Evolutionary conservation across 37 sponge, comb jelly and placozoan species (phyloP).

Genomic region (Aphrocallistes beatrix): DNA sequence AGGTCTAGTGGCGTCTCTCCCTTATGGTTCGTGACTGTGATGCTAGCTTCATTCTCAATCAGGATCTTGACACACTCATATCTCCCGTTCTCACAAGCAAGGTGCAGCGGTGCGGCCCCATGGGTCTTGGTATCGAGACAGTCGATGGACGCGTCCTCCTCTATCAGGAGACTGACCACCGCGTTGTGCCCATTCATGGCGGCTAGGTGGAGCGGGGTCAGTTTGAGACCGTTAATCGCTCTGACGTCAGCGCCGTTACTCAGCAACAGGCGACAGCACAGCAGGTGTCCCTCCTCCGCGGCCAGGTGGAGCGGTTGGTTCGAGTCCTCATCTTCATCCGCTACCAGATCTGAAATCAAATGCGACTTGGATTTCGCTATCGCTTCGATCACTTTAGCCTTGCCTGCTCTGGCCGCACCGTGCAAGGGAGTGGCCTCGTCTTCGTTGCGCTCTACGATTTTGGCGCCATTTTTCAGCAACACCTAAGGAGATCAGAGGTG

Average conservation of each 20-base stretch:
- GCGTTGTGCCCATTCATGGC: background rate
- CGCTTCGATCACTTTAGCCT: background rate
- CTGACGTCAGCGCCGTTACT: conserved; percentile 49
- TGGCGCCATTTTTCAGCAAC: background rate
- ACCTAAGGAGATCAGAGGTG: background rate
- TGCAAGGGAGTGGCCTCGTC: conserved; percentile 1
- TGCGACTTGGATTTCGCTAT: background rate
- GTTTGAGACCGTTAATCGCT: conserved; percentile 30
- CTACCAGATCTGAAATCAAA: conserved; percentile 23
- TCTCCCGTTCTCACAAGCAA: conserved; percentile 64
- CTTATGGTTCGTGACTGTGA: conserved; percentile 18
- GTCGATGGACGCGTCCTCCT: background rate
- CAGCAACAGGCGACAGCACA: conserved; percentile 40
- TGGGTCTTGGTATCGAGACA: background rate
- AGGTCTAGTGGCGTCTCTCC: conserved; percentile 60
- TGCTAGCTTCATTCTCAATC: conserved; percentile 48
- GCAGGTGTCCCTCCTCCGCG: conserved; percentile 50
- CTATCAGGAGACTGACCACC: background rate
- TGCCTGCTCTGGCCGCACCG: background rate
- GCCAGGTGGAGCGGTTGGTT: conserved; percentile 90
- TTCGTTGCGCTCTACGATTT: background rate
- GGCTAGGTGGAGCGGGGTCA: background rate
- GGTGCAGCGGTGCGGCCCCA: conserved; percentile 52
- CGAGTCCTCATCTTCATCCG: conserved; percentile 74
- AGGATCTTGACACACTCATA: conserved; percentile 34